Evolutionary conservation across 2,113 vertebrate genomes (phyloP), one percentile per base, ranked within the genome.

Genomic region (Peucedramus taeniatus): DNA sequence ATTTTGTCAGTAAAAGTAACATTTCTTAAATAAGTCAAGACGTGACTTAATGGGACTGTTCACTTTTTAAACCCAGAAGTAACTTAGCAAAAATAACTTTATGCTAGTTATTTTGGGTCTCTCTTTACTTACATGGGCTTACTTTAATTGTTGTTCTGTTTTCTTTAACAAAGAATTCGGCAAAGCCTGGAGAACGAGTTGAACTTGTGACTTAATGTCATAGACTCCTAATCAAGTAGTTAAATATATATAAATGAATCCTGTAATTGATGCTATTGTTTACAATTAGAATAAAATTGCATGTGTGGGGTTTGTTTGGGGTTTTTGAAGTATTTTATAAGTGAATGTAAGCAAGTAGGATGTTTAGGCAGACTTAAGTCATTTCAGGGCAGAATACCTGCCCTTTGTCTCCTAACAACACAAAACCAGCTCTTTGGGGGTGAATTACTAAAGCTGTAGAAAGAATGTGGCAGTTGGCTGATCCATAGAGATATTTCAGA

Each of bases 341-440:
- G 10, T 65, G 6, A 78, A 30, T 10, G 2, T 72, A 40, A 45
- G 28, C 2, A 9, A 60, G n/a, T 56, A 74, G 80, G 31, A 61
- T 94, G 19, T 69, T 91, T 56, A 82, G 45, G 20, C 78, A 90
- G 45, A 57, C 47, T 88, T 78, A 39, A 94, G 39, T 76, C 90
- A 57, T 92, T 96, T 83, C n/a, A 54, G 56, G 81, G 35, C 81
- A 94, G 88, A 92, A 92, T 72, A 65, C 64, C 28, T 87, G 42
- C n/a, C n/a, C n/a, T n/a, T n/a, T n/a, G 24, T 47, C 50, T 97
- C 37, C 18, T 50, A 90, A 10, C 19, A 53, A 26, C 57, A 78
- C 70, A 91, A 87, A 94, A 93, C 33, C 79, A 89, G 65, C 81
- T 80, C 90, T 75, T 94, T 75, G 47, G 74, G 90, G 50, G 65